Base-by-base conservation (phyloP, 92 coral and sea anemone genomes). In the Diadumene lineata region DNA sequence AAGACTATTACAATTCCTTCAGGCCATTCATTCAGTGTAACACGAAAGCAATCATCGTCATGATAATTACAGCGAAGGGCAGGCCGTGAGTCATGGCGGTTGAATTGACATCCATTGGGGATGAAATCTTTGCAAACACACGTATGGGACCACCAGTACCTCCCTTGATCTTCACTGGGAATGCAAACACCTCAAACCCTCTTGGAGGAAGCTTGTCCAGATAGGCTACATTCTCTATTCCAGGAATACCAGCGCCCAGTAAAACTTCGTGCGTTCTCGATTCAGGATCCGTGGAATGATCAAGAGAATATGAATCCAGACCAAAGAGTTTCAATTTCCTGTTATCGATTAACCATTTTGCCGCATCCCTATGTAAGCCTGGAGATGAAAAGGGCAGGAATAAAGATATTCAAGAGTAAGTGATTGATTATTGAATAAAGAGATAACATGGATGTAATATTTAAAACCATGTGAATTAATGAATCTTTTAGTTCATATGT, bases 111-210 rank as follows among this genome's bases (percentile, higher is more conserved):
- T 17, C 56, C 50, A 11, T 57, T 23, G 23, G 50, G 9, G 33
- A 28, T 27, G 15, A 21, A 26, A 79, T 57, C 29, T 72, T 58
- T 50, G 89, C 89, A 51, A 79, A 48, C 50, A 85, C 57, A n/a
- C 90, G 60, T 48, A 60, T 22, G 18, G 90, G 90, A 30, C 74
- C 85, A 1, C 90, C 90, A 29, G 78, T 85, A 0, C 90, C 90
- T 21, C 56, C 73, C 46, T 69, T 48, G 56, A 60, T 74, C 69
- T 80, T 80, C 78, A 85, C 69, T 7, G 86, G 86, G 22, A 75
- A 62, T n/a, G 72, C 90, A 51, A 66, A 60, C 22, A 85, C 74
- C 50, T 74, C 77, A 19, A 85, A 85, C 10, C 90, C 90, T 61
- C 61, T 80, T 10, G 81, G 50, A 68, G 90, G 90, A 26, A 85